Percentiles rank a stretch among this genome's conserved stretches.
Evolutionary conservation across 2,113 vertebrate species (phyloP).

Genomic region (Henicopernis longicauda): DNA sequence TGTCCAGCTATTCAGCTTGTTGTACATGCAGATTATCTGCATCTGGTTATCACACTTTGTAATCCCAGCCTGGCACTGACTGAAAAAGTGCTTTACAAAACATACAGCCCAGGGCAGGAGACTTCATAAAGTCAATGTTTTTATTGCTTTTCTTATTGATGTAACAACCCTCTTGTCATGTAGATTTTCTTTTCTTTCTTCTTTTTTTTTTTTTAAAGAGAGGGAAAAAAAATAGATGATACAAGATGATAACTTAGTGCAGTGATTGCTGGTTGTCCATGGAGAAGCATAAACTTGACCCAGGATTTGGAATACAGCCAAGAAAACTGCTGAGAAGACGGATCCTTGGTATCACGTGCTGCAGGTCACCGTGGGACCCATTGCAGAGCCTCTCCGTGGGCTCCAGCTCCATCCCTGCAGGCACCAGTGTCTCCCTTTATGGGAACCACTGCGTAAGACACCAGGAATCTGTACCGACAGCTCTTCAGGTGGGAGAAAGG

Average conservation of each 20-base stretch:
- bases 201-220: not conserved
- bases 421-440: not conserved
- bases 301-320: not conserved
- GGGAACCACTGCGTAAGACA: not conserved
- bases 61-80: slow-evolving; percentile 21
- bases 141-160: slow-evolving; percentile 29
- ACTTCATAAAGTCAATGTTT: slow-evolving; percentile 49
- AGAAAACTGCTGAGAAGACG: not conserved
- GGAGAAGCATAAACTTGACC: not conserved
- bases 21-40: slow-evolving; percentile 25
- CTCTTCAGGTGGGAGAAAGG: not conserved
- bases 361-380: not conserved
- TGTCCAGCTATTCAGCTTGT: not conserved
- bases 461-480: not conserved
- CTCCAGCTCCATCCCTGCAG: not conserved
- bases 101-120: slow-evolving; percentile 43
- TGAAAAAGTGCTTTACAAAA: slow-evolving; percentile 46
- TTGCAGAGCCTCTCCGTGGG: not conserved
- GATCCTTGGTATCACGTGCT: not conserved
- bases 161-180: not conserved
- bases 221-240: not conserved
- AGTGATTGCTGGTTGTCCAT: not conserved
- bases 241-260: not conserved
- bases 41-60: slow-evolving; percentile 35
- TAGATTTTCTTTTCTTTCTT: not conserved